phyloP scores from a whole-genome alignment of 2,888 invertebrate genomes.

The Tetranychus truncatus region DNA sequence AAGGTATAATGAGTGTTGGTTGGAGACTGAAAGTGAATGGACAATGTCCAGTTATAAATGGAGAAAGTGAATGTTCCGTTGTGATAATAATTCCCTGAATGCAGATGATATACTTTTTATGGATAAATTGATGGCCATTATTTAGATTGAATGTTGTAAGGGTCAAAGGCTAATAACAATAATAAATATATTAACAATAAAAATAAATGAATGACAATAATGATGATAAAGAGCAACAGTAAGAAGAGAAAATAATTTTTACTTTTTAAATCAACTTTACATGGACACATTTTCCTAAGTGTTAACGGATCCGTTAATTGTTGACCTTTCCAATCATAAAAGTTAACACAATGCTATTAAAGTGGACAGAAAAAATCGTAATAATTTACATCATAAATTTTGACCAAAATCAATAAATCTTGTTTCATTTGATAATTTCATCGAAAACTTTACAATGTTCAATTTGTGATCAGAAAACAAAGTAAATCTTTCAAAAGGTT shows the following conservation, averaged over 20 bases:
- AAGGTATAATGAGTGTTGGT: neutral
- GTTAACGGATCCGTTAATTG: too few relatives aligned
- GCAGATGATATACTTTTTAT: neutral
- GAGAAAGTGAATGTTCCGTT: neutral
- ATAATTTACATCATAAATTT: too few relatives aligned
- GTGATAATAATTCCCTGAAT: slow-evolving; percentile 1
- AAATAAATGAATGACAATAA: neutral
- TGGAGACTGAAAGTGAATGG: slow-evolving; percentile 2
- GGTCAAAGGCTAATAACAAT: neutral
- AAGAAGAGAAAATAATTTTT: neutral
- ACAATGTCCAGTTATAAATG: neutral
- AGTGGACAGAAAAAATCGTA: too few relatives aligned
- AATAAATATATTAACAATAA: neutral
- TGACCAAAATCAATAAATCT: too few relatives aligned
- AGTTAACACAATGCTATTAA: too few relatives aligned
- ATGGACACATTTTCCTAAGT: too few relatives aligned
- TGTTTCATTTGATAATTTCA: too few relatives aligned
- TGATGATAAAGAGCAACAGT: neutral
- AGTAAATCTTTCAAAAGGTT: too few relatives aligned
- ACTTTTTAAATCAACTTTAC: too few relatives aligned
- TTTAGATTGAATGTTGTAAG: neutral
- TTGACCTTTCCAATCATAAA: too few relatives aligned
- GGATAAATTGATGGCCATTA: neutral
- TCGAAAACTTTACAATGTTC: too few relatives aligned
- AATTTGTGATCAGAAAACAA: too few relatives aligned